A percentile compares a stretch with the other conserved stretches of the same genome.
Conservation (phyloP, 2,113 vertebrate species). For the Abramis brama region DNA sequence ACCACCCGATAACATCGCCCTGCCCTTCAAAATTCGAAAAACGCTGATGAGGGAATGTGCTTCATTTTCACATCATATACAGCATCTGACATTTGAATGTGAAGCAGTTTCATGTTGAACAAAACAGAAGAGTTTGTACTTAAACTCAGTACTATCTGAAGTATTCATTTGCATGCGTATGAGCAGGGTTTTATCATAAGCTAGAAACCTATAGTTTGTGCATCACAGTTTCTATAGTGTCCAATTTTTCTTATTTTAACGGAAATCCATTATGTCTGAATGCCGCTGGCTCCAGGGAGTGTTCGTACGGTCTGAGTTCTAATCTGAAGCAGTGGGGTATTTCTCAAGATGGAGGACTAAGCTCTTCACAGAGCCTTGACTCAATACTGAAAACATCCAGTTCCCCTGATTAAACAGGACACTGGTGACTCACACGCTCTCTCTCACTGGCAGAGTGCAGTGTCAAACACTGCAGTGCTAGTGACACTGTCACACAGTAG, state of each 20-base stretch:
- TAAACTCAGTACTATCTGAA: background rate
- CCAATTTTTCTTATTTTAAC: background rate
- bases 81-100: conserved; percentile 4
- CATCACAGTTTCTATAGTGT: background rate
- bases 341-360: conserved; percentile 46
- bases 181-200: background rate
- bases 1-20: background rate
- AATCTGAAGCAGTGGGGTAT: conserved; percentile 31
- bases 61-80: background rate
- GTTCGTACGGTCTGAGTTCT: conserved; percentile 19
- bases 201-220: too few relatives aligned
- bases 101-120: background rate
- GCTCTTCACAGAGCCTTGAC: conserved; percentile 9
- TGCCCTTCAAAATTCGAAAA: background rate
- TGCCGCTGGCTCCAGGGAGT: background rate
- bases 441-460: conserved; percentile 25
- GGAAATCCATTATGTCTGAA: background rate
- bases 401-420: conserved; percentile 36
- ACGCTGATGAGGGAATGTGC: background rate
- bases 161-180: background rate
- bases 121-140: background rate
- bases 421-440: conserved; percentile 21
- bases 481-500: conserved; percentile 47
- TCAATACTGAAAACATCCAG: conserved; percentile 39
- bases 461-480: conserved; percentile 41